phyloP scores from a whole-genome alignment of 2,113 vertebrate genomes.

The Thalassarche chlororhynchos region DNA sequence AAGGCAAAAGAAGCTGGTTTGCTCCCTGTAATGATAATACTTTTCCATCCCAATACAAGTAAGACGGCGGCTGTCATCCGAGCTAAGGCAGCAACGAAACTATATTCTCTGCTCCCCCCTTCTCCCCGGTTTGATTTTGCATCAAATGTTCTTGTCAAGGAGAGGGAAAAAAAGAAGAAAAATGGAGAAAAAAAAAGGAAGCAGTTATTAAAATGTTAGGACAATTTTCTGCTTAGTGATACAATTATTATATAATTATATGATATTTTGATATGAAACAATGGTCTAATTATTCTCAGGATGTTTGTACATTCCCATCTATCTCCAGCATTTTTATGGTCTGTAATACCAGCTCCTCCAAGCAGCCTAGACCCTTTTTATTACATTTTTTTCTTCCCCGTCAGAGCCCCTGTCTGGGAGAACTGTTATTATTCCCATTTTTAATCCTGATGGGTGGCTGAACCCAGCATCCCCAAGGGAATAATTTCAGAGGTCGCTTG shows the following conservation, averaged over 20 bases:
- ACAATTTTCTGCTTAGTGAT: not conserved
- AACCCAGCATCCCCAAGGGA: not conserved
- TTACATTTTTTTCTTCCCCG: not conserved
- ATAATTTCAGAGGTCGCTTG: not conserved
- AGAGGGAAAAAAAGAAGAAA: too few species aligned
- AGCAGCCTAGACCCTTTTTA: not conserved
- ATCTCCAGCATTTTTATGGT: not conserved
- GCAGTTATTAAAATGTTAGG: not conserved
- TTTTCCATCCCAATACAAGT: not conserved
- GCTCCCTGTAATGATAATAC: not conserved
- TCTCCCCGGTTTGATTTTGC: not conserved
- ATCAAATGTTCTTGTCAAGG: not conserved
- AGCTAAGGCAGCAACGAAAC: not conserved
- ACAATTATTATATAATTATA: not conserved
- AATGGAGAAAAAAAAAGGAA: not conserved
- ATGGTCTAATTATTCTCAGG: not conserved
- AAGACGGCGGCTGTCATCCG: rapidly evolving
- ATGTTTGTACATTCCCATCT: not conserved
- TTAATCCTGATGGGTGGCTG: not conserved
- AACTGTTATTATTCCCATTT: not conserved
- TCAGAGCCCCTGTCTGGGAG: not conserved
- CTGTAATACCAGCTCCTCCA: not conserved
- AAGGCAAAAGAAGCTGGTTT: not conserved
- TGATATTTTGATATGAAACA: not conserved
- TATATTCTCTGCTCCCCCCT: not conserved